Evolutionary conservation across 2,797 vertebrate species (phyloP).

Genomic region (Gallinago solitaria): DNA sequence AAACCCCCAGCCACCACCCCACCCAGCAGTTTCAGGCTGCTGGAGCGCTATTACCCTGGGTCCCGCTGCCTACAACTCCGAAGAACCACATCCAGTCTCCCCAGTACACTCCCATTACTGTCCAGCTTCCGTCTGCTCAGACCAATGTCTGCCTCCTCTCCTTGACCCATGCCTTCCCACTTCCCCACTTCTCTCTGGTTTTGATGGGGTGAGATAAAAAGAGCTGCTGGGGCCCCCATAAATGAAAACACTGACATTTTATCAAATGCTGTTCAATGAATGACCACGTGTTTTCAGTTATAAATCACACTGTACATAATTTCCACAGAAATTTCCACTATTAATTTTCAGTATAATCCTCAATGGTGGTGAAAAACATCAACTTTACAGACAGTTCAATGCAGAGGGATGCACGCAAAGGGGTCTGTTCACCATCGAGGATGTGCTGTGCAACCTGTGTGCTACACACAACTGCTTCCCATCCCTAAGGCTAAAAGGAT

Average conservation of each 20-base stretch:
- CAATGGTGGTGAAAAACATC: not conserved
- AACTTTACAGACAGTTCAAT: not conserved
- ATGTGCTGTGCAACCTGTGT: not conserved
- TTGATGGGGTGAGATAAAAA: not conserved
- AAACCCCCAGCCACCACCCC: not conserved
- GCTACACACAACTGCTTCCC: not conserved
- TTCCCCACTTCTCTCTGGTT: not conserved
- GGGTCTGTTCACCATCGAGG: not conserved
- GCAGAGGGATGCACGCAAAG: accelerated
- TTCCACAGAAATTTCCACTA: not conserved
- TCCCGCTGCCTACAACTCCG: accelerated
- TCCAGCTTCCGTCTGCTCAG: not conserved
- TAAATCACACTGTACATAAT: accelerated
- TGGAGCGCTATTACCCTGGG: not conserved
- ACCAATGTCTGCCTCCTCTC: not conserved
- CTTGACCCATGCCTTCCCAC: not conserved
- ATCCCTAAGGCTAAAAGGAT: not conserved
- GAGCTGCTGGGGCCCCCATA: not conserved
- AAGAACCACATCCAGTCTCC: not conserved
- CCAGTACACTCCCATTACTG: not conserved
- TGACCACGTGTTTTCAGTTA: not conserved
- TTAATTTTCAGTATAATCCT: not conserved
- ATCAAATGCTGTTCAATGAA: not conserved
- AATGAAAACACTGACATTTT: not conserved
- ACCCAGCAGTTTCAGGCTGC: not conserved